These are phyloP conservation scores for Platynereis dumerilii DNA, from an alignment of 2,888 invertebrate genomes.

Conservation along the genomic window DNA sequence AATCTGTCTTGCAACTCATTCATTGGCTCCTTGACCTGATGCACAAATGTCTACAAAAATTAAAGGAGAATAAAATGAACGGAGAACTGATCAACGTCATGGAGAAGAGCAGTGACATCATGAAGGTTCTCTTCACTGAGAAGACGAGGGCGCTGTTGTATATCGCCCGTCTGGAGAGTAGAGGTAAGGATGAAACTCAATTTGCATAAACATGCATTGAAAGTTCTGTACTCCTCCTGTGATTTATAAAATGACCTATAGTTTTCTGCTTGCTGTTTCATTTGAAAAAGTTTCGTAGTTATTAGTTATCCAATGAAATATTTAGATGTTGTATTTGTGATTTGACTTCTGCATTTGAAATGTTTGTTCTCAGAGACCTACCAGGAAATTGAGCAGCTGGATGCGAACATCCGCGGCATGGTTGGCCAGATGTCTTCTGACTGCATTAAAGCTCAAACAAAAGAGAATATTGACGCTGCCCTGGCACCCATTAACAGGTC, in stretches of 20 bases:
- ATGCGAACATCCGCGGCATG: constrained; percentile 45
- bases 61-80: constrained; percentile 52
- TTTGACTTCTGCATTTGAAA: too few relatives aligned
- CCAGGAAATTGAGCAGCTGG: constrained; percentile 73
- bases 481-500: constrained; percentile 9
- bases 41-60: constrained; percentile 54
- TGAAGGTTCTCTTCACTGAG: constrained; percentile 51
- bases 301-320: too few relatives aligned
- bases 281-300: too few relatives aligned
- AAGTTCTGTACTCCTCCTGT: too few relatives aligned
- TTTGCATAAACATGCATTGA: too few relatives aligned
- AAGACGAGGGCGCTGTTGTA: constrained; percentile 59
- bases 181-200: constrained; percentile 66
- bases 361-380: constrained; percentile 68
- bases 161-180: constrained; percentile 61
- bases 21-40: constrained; percentile 58
- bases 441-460: constrained; percentile 3
- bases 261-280: too few relatives aligned
- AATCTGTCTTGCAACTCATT: constrained; percentile 71
- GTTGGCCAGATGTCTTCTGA: constrained; percentile 5
- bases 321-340: too few relatives aligned
- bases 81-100: constrained; percentile 56
- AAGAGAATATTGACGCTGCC: constrained; percentile 14
- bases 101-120: constrained; percentile 55
- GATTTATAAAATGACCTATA: too few relatives aligned